A percentile compares a stretch with the other conserved stretches of the same genome.
These are phyloP conservation scores for Macrosteles quadrilineatus DNA, from an alignment of 1,140 invertebrate genomes.

Conservation along the genomic window DNA sequence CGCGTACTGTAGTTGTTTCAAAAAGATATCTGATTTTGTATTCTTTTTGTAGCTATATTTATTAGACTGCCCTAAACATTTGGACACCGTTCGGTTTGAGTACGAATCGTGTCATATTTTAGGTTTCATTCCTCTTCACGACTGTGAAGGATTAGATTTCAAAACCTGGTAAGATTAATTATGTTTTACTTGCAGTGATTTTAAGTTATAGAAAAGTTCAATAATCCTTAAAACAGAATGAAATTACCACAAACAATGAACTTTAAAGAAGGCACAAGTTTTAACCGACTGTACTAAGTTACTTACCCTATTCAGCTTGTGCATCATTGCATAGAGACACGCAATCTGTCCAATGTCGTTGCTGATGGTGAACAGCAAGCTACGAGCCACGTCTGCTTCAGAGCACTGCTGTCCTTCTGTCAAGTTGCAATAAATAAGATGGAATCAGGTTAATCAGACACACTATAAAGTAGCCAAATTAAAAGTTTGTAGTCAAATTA, in stretches of 20 bases:
- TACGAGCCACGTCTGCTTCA: constrained; percentile 69
- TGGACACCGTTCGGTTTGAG: too few relatives aligned
- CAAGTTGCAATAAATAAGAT: constrained; percentile 36
- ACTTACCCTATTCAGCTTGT: constrained; percentile 58
- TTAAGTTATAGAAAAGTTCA: neutral
- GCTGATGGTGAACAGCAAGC: constrained; percentile 71
- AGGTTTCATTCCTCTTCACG: too few relatives aligned
- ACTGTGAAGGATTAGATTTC: too few relatives aligned
- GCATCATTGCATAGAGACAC: constrained; percentile 68
- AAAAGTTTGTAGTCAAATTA: neutral
- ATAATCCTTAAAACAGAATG: neutral
- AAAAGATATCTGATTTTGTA: too few relatives aligned
- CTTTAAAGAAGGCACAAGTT: neutral
- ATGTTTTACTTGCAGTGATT: too few relatives aligned
- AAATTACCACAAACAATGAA: neutral
- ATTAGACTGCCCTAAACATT: too few relatives aligned
- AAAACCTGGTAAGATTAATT: too few relatives aligned
- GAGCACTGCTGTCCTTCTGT: constrained; percentile 48
- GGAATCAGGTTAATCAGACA: too few relatives aligned
- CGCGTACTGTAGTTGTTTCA: too few relatives aligned
- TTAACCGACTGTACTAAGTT: too few relatives aligned
- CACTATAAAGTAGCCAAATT: constrained; percentile 14
- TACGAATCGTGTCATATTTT: too few relatives aligned
- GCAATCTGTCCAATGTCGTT: constrained; percentile 80
- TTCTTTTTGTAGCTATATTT: too few relatives aligned